Percentiles rank a stretch among this genome's conserved stretches.
Conservation (phyloP, 2,113 vertebrate genomes). For the Promerops cafer region DNA sequence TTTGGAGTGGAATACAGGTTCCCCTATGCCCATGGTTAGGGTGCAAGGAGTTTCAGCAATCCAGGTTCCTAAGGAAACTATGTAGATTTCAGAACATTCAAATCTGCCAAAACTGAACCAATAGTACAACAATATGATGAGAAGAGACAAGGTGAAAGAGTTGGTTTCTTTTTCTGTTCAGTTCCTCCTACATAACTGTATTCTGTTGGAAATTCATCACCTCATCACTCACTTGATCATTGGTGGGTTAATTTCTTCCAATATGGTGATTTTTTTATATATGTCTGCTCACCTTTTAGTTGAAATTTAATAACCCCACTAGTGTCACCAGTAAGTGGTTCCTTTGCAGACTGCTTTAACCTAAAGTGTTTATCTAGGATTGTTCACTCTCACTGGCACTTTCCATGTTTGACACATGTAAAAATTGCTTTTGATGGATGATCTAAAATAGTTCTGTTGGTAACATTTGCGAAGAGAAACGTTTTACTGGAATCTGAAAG, state of each 20-base stretch:
- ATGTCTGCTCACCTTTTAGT: neutral
- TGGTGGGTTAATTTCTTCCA: neutral
- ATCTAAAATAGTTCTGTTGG: neutral
- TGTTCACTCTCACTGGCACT: neutral
- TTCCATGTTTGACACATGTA: neutral
- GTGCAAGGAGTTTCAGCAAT: neutral
- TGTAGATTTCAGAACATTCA: neutral
- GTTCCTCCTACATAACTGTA: neutral
- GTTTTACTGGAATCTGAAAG: neutral
- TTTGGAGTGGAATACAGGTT: neutral
- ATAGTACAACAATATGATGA: neutral
- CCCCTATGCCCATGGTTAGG: neutral
- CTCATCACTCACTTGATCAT: neutral
- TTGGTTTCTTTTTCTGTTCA: neutral
- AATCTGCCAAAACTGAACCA: neutral
- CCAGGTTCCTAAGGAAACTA: neutral
- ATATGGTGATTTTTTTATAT: neutral
- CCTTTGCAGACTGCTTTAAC: neutral
- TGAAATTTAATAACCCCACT: neutral
- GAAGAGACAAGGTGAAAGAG: neutral
- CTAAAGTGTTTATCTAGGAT: neutral
- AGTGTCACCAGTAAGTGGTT: neutral
- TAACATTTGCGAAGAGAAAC: neutral
- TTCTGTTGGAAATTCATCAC: neutral
- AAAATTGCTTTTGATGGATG: neutral